These are phyloP conservation scores for Zootoca vivipara DNA, from an alignment of 2,113 vertebrate genomes.

Conservation along the genomic window DNA sequence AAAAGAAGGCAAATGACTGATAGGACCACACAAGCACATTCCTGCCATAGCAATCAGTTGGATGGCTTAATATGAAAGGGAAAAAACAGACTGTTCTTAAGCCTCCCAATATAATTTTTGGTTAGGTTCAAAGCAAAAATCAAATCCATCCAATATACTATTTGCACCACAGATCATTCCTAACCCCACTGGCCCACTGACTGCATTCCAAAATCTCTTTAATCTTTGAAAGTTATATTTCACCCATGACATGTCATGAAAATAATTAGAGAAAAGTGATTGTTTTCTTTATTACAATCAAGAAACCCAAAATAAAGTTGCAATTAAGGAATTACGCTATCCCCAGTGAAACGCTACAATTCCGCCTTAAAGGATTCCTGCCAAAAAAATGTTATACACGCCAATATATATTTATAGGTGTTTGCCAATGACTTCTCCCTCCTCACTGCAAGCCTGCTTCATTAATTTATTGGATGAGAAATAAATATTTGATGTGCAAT, in stretches of 20 bases:
- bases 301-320: background rate
- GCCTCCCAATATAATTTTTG: background rate
- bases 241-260: rapidly evolving
- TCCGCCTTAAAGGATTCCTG: conserved; percentile 43
- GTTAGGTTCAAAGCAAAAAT: background rate
- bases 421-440: conserved; percentile 62
- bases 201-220: background rate
- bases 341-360: conserved; percentile 36
- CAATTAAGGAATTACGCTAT: conserved; percentile 39
- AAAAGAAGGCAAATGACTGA: background rate
- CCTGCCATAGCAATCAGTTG: background rate
- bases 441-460: conserved; percentile 55
- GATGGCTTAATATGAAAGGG: background rate
- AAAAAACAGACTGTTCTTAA: background rate
- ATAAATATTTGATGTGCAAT: conserved; percentile 77
- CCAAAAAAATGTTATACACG: conserved; percentile 38
- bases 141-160: background rate
- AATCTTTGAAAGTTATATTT: background rate
- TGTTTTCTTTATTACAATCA: conserved; percentile 19
- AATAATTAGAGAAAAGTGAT: background rate
- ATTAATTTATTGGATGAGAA: conserved; percentile 71
- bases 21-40: background rate
- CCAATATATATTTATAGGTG: conserved; percentile 44
- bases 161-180: background rate
- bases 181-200: background rate